Evolutionary conservation across 2,888 invertebrate genomes (phyloP), one percentile per base, ranked within the genome.

Genomic region (Chesias legatella): DNA sequence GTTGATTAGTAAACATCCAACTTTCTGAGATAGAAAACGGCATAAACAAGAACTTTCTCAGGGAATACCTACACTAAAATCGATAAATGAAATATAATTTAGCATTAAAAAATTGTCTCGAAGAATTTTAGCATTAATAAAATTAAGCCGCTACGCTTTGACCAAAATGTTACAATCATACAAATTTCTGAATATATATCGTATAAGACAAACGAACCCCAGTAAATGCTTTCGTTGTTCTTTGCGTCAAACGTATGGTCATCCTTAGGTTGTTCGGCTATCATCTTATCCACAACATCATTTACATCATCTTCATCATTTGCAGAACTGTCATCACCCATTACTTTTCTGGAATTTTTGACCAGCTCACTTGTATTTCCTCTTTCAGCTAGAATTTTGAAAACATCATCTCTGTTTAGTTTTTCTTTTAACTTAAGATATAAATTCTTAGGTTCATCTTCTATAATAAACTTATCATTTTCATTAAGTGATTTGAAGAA

Each of bases 391-490:
- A 83, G 28, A 28, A 83, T 68, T 17, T 61, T 59, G 6, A 80
- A 21, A 2, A 85, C 60, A 36, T 86, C 85, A 53, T 85, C 81
- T 53, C 85, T 68, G 25, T 75, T 86, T 68, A 86, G 72, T 37
- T 69, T 81, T 33, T 80, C 71, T 53, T 86, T 86, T 4, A 86
- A 47, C 43, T 75, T 75, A 1, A 83, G 45, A 51, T 79, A 85
- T 26, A 86, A 51, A 48, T 59, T 80, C 40, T 75, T 78, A 0
- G 69, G 53, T 34, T 71, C 67, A 13, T 70, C 61, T 1, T 58
- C 50, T 0, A 51, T 39, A 5, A 79, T 55, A 22, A 73, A 77
- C 20, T 71, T 53, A 24, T 86, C 83, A 10, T 70, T 63, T 44
- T 81, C 73, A 17, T 61, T 63, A 5, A 85, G 46, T 0, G 83